A percentile compares a stretch with the other conserved stretches of the same genome.
Conservation (phyloP, 2,888 invertebrate genomes). For the Lasioglossum vierecki region DNA sequence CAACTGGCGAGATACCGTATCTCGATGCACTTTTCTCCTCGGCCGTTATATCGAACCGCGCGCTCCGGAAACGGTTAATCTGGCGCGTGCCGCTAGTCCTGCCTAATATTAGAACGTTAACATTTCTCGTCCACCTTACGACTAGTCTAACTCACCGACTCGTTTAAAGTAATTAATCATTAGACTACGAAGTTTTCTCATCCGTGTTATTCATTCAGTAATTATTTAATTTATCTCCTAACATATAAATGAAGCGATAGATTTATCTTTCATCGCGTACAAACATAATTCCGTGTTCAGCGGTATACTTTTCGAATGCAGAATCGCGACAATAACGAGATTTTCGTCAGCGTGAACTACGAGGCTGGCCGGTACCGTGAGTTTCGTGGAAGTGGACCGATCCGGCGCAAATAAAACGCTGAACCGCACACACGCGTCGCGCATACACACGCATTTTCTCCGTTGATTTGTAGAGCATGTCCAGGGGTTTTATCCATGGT, state of each 20-base stretch:
- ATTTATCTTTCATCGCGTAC: too few species aligned
- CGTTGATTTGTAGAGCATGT: conserved; percentile 82
- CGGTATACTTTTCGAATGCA: too few species aligned
- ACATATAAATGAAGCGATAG: too few species aligned
- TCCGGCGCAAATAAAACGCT: conserved; percentile 21
- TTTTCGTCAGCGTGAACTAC: background rate
- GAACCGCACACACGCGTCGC: conserved; percentile 6
- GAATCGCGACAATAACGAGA: background rate
- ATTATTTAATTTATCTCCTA: too few species aligned
- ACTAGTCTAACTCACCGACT: background rate
- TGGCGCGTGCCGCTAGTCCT: conserved; percentile 9
- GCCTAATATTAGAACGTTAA: background rate
- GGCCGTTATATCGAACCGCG: conserved; percentile 1
- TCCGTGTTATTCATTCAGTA: too few species aligned
- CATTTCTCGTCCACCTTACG: background rate
- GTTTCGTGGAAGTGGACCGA: conserved; percentile 8
- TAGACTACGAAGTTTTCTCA: too few species aligned
- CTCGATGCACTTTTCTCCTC: conserved; percentile 30
- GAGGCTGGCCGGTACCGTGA: conserved; percentile 22
- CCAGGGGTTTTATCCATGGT: conserved; percentile 78
- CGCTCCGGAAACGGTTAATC: conserved; percentile 26
- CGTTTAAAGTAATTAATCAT: background rate
- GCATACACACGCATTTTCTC: conserved; percentile 72
- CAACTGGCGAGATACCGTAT: conserved; percentile 36
- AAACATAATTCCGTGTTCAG: too few species aligned